Base-by-base conservation (phyloP, 2,797 vertebrate genomes). In the Naso thynnoides region DNA sequence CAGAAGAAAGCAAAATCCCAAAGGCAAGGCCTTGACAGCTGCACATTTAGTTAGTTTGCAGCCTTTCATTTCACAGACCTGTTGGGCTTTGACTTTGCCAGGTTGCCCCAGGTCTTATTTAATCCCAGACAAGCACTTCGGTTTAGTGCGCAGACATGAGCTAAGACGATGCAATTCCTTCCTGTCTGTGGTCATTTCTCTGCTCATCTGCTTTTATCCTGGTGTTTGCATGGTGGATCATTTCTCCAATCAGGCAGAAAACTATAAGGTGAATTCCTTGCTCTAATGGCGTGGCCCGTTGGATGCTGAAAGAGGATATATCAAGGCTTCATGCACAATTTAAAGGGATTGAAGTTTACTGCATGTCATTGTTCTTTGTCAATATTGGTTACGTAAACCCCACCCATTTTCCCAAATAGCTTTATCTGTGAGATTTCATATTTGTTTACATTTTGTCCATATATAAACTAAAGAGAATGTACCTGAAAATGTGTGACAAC, bases 51-150 rank as follows among this genome's bases (percentile, higher is more conserved):
- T 84, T 78, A 68, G 55, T 76, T 75, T 14, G 8, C 64, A 83
- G 72, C 67, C 78, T 77, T 85, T 88, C 58, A 73, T 88, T 86
- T 83, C 53, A 2, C 50, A 77, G 70, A 82, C 72, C 68, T 75
- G 71, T 79, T 80, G 76, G 82, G 77, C 57, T 85, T 75, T 74
- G 71, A 54, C 68, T 86, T 53, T 66, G 72, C 78, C 81, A 77
- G 65, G 48, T 82, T 56, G 69, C 59, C 50, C 39, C 66, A 16
- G 71, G 78, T 79, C 73, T 78, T 55, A 64, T 62, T 62, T 78
- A 84, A 84, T 82, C 75, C 57, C 75, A 79, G 76, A 84, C 69
- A 71, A 72, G 71, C 54, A 31, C 38, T 80, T 73, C 19, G 42
- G 42, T 79, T 77, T 56, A 27, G 53, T 69, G 66, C 14, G 6